Conservation (phyloP, 1,140 invertebrate genomes). For the Pachyrhynchus sulphureomaculatus region DNA sequence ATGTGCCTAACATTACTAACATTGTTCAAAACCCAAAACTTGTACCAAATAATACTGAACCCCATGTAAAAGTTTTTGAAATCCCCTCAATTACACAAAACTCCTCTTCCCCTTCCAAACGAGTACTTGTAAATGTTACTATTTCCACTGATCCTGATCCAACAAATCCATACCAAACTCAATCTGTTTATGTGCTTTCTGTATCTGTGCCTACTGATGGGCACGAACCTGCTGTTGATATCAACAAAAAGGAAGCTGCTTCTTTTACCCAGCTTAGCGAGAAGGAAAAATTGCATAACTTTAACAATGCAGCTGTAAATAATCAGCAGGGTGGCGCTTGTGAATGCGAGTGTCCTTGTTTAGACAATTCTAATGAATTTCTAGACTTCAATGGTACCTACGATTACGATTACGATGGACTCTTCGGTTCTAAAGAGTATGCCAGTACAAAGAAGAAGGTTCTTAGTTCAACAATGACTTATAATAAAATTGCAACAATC, state of each 20-base stretch:
- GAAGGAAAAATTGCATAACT: background rate
- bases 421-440: conserved; percentile 23
- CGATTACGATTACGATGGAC: conserved; percentile 36
- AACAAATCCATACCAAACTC: conserved; percentile 53
- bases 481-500: conserved; percentile 13
- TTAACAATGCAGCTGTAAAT: background rate
- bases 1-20: conserved; percentile 14
- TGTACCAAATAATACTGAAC: too few relatives aligned
- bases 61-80: conserved; percentile 45
- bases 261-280: conserved; percentile 16
- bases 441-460: background rate
- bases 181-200: conserved; percentile 71
- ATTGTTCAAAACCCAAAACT: conserved; percentile 17
- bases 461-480: background rate
- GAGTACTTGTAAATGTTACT: conserved; percentile 72
- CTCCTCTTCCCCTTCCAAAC: conserved; percentile 50
- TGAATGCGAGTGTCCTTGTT: conserved; percentile 69
- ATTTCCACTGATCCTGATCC: conserved; percentile 66
- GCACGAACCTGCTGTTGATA: conserved; percentile 57
- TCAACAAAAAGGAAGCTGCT: conserved; percentile 52
- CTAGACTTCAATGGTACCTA: conserved; percentile 33
- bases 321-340: conserved; percentile 62
- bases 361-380: conserved; percentile 44
- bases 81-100: conserved; percentile 34
- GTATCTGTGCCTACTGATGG: conserved; percentile 67